Percentiles rank a stretch among this genome's conserved stretches.
These are phyloP conservation scores for Triplophysa bombifrons DNA, from an alignment of 2,797 vertebrate species.

Conservation along the genomic window DNA sequence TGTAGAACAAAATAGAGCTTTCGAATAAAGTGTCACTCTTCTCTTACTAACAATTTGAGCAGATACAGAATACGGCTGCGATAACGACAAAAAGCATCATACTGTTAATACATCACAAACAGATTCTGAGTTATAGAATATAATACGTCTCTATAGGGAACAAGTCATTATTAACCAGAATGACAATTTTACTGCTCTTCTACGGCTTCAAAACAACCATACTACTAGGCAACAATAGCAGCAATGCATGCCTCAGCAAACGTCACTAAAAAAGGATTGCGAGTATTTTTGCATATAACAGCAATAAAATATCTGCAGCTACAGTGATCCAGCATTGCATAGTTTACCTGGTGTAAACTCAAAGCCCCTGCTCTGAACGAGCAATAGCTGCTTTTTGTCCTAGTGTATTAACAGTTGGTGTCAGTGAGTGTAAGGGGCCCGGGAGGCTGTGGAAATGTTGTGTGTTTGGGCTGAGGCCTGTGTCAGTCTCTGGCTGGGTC, in stretches of 20 bases:
- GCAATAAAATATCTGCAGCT: conserved; percentile 4
- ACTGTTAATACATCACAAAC: not conserved
- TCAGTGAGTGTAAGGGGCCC: conserved; percentile 28
- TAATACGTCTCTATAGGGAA: too few relatives aligned
- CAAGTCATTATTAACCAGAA: too few relatives aligned
- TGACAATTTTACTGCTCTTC: too few relatives aligned
- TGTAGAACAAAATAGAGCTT: not conserved
- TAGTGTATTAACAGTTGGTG: conserved; percentile 21
- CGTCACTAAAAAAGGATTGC: not conserved
- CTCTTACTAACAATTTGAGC: not conserved
- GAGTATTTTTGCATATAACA: not conserved
- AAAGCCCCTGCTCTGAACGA: conserved; percentile 16
- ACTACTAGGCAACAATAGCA: too few relatives aligned
- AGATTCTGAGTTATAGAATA: too few relatives aligned
- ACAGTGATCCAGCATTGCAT: not conserved
- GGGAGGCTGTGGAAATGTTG: conserved; percentile 62
- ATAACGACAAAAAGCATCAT: not conserved
- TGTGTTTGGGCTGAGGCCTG: conserved; percentile 53
- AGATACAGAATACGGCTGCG: not conserved
- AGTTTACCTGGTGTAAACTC: conserved; percentile 14
- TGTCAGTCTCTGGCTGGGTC: conserved; percentile 44
- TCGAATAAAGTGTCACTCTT: not conserved
- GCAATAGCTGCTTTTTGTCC: conserved; percentile 9
- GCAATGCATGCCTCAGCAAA: not conserved
- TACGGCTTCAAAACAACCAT: too few relatives aligned